Conservation (phyloP, 2,888 invertebrate genomes). For the Lasius platythorax region DNA sequence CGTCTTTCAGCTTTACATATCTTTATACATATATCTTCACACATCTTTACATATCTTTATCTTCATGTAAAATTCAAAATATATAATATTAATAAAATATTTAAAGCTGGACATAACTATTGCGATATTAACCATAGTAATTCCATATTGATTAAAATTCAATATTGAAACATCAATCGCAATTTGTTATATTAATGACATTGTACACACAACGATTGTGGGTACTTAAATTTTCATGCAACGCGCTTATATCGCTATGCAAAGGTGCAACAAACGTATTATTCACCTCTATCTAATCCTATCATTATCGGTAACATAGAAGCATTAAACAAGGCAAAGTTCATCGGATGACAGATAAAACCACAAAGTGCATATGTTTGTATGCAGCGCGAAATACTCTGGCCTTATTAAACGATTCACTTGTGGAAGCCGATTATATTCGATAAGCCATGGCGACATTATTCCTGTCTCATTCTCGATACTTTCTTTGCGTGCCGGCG, state of each 20-base stretch:
- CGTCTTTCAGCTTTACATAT: background rate
- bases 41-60: background rate
- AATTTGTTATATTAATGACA: background rate
- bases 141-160: background rate
- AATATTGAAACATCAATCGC: background rate
- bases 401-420: slow-evolving; percentile 55
- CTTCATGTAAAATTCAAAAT: background rate
- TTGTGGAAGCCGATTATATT: slow-evolving; percentile 37
- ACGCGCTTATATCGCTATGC: background rate
- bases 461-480: slow-evolving; percentile 43
- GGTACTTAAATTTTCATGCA: background rate
- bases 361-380: slow-evolving; percentile 51
- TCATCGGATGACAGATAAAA: slow-evolving; percentile 44
- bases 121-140: background rate
- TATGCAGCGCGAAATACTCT: background rate
- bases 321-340: slow-evolving; percentile 43
- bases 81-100: slow-evolving; percentile 19
- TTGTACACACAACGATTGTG: background rate
- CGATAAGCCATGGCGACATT: slow-evolving; percentile 48
- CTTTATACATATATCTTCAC: background rate
- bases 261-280: background rate
- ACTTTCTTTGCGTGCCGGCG: slow-evolving; percentile 6
- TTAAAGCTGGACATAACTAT: background rate
- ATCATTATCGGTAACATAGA: slow-evolving; percentile 20
- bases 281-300: slow-evolving; percentile 27